These are phyloP conservation scores for Ursus arctos DNA, from an alignment of 2,113 vertebrate genomes.

Conservation along the genomic window DNA sequence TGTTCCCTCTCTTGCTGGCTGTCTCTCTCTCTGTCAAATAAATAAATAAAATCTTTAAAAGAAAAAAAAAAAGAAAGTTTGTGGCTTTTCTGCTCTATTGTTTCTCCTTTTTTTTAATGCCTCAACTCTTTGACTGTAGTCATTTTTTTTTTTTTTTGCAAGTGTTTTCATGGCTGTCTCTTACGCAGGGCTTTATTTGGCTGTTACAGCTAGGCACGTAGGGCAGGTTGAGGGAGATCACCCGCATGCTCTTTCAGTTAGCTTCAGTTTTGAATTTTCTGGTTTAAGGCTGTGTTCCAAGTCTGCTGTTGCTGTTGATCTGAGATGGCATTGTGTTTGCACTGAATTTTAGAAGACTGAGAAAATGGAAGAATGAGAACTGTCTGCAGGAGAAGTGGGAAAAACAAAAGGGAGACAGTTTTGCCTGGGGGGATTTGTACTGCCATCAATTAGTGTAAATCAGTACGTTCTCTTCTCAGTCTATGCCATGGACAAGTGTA, in stretches of 20 bases:
- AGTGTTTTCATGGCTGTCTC: background rate
- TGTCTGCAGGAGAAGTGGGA: background rate
- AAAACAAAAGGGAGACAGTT: background rate
- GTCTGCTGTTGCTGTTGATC: background rate
- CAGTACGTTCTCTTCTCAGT: background rate
- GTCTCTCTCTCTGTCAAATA: too few relatives aligned
- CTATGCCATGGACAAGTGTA: background rate
- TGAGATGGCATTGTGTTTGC: background rate
- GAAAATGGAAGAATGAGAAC: background rate
- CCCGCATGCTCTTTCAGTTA: background rate
- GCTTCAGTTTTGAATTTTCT: conserved; percentile 19
- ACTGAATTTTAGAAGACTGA: conserved; percentile 43
- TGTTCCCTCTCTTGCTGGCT: too few relatives aligned
- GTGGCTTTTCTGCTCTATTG: background rate
- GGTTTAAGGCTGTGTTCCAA: background rate
- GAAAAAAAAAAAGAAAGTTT: background rate
- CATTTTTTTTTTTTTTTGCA: background rate
- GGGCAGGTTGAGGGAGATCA: background rate
- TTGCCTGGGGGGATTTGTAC: background rate
- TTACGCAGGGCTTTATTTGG: background rate
- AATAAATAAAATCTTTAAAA: too few relatives aligned
- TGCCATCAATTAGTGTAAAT: background rate
- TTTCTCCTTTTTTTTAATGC: background rate
- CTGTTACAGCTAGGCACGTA: background rate
- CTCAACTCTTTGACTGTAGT: background rate